Conservation (phyloP, 2,113 vertebrate genomes). For the Oceanodroma tethys region DNA sequence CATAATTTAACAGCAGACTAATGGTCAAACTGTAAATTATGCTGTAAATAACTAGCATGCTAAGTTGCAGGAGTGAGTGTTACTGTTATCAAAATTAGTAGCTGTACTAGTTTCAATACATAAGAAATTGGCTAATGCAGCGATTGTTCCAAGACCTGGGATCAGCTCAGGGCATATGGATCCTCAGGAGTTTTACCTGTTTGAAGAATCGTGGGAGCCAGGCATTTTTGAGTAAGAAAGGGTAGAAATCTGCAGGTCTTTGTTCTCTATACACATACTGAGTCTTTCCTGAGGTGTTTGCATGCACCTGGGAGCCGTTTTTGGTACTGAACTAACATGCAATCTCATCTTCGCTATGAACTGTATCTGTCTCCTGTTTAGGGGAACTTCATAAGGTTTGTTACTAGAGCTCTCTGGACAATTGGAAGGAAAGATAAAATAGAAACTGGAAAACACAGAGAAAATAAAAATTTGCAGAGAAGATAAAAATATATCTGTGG, state of each 20-base stretch:
- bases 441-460: not conserved
- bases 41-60: not conserved
- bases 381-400: not conserved
- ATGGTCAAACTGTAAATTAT: constrained; percentile 17
- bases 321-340: not conserved
- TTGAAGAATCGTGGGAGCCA: not conserved
- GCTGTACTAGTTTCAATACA: not conserved
- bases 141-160: not conserved
- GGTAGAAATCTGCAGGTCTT: not conserved
- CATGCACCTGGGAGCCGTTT: not conserved
- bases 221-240: not conserved
- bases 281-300: not conserved
- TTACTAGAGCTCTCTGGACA: not conserved
- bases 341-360: not conserved
- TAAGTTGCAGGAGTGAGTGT: not conserved
- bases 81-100: not conserved
- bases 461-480: not conserved
- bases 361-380: not conserved
- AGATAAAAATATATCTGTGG: not conserved
- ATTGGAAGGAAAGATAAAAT: not conserved
- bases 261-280: not conserved
- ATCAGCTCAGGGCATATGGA: not conserved
- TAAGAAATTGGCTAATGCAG: not conserved
- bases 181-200: not conserved
- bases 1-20: constrained; percentile 36